Conservation (phyloP, 2,797 vertebrate genomes). For the Lagocephalus sceleratus region DNA sequence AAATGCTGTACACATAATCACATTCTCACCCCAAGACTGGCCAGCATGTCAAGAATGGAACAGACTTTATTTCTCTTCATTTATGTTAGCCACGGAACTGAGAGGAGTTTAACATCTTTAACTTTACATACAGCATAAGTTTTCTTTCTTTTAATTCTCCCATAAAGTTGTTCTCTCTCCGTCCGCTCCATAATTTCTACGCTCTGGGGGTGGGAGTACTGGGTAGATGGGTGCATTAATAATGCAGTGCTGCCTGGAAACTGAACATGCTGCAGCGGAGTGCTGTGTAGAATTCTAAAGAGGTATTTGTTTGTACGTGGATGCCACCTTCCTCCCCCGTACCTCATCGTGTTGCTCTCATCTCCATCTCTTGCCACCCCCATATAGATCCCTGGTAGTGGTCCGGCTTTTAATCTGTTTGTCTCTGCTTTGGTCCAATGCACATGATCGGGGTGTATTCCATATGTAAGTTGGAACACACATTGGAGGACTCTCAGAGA, state of each 20-base stretch:
- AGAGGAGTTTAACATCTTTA: conserved; percentile 20
- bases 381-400: conserved; percentile 22
- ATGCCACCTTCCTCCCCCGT: conserved; percentile 52
- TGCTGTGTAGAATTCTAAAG: conserved; percentile 82
- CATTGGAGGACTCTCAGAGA: no score
- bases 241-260: conserved; percentile 83
- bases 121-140: conserved; percentile 30
- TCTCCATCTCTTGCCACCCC: conserved; percentile 15
- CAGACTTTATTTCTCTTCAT: not conserved
- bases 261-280: conserved; percentile 79
- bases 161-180: conserved; percentile 31
- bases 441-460: conserved; percentile 2
- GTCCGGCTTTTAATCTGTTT: conserved; percentile 43
- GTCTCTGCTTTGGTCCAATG: conserved; percentile 38
- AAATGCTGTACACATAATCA: no score
- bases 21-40: no score
- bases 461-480: no score
- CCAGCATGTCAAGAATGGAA: no score
- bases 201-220: conserved; percentile 61
- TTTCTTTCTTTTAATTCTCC: conserved; percentile 43
- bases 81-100: conserved; percentile 18
- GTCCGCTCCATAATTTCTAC: conserved; percentile 47
- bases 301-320: conserved; percentile 79
- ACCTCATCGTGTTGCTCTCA: conserved; percentile 41
- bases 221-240: conserved; percentile 77